Conservation (phyloP, 2,888 invertebrate genomes). For the Ophonus ardosiacus region DNA sequence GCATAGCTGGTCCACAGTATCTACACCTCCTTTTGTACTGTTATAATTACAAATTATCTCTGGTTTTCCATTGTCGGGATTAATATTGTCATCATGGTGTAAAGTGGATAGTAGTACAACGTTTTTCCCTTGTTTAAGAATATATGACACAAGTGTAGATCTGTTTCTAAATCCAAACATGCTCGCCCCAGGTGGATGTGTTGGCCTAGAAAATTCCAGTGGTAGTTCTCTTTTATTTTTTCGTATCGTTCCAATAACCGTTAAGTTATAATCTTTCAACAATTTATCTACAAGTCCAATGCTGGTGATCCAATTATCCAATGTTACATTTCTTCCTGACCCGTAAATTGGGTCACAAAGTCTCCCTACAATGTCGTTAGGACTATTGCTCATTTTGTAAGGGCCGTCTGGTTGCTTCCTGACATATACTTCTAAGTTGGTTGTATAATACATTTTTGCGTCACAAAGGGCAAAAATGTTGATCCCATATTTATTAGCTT, state of each 20-base stretch:
- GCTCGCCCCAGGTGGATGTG: neutral
- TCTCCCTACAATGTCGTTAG: slow-evolving; percentile 10
- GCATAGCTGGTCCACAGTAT: too few relatives aligned
- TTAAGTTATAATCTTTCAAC: neutral
- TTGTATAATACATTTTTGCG: too few relatives aligned
- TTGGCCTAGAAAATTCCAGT: neutral
- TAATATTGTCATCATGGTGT: neutral
- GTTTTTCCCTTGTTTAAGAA: neutral
- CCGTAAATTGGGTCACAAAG: slow-evolving; percentile 13
- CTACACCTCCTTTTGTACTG: too few relatives aligned
- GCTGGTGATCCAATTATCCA: slow-evolving; percentile 16
- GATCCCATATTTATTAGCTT: neutral
- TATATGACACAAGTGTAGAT: neutral
- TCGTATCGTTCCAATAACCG: neutral
- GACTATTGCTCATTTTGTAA: neutral
- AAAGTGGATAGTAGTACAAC: neutral
- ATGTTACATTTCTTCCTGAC: slow-evolving; percentile 16
- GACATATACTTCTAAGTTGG: too few relatives aligned
- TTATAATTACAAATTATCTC: too few relatives aligned
- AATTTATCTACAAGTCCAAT: slow-evolving; percentile 2
- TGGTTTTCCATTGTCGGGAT: too few relatives aligned
- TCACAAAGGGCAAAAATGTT: too few relatives aligned
- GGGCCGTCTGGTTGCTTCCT: slow-evolving; percentile 4
- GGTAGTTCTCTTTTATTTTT: neutral
- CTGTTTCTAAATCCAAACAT: neutral